Conservation (phyloP, 2,888 invertebrate species). For the Penaeus monodon region DNA sequence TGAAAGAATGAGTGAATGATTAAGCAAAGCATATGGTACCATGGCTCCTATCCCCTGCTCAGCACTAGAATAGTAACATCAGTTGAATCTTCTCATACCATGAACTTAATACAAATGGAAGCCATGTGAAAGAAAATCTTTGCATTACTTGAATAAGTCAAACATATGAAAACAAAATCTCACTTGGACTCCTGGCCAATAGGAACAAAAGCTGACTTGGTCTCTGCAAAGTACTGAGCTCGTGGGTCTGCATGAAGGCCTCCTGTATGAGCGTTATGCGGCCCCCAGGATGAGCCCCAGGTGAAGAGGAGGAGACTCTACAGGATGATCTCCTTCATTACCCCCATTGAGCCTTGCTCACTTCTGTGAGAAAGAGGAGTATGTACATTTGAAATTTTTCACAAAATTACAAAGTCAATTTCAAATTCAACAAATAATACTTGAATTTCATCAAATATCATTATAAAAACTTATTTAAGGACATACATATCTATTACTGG, state of each 20-base stretch:
- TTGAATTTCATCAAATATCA: no score
- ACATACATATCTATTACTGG: no score
- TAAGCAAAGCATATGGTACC: not conserved
- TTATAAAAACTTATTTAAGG: no score
- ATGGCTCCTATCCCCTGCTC: no score
- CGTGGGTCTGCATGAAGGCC: slow-evolving; percentile 24
- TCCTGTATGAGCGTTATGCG: slow-evolving; percentile 29
- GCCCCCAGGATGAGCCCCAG: slow-evolving; percentile 75
- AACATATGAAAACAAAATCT: not conserved
- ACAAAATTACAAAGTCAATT: no score
- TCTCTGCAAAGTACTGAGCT: slow-evolving; percentile 36
- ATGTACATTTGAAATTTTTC: not conserved
- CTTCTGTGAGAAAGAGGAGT: slow-evolving; percentile 73
- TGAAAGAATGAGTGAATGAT: not conserved
- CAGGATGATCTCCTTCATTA: slow-evolving; percentile 74
- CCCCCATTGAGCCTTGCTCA: slow-evolving; percentile 83
- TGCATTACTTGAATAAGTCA: not conserved
- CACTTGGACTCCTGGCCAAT: slow-evolving; percentile 40
- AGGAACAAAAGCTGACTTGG: slow-evolving; percentile 48
- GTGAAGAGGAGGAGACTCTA: slow-evolving; percentile 76
- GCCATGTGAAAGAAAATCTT: not conserved
- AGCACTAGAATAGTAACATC: no score
- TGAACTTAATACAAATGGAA: not conserved
- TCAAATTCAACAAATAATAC: no score
- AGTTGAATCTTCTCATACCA: no score